Percentiles rank a stretch among this genome's conserved stretches.
phyloP scores from a whole-genome alignment of 2,113 vertebrate species.

The Platysteira castanea region DNA sequence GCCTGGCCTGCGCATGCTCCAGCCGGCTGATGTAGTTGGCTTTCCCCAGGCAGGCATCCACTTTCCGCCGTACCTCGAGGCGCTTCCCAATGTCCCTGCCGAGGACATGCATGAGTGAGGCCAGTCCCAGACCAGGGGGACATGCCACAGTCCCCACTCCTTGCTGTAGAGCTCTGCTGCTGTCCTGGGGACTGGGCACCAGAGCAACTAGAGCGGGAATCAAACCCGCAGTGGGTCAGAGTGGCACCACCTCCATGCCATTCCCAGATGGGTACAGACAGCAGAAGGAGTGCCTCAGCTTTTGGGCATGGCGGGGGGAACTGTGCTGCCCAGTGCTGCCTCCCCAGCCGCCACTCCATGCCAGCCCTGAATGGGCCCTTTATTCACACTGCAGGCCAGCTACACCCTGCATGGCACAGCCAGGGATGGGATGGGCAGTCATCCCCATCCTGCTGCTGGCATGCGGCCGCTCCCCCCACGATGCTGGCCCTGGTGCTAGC shows the following conservation, averaged over 20 bases:
- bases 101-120: not conserved
- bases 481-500: not conserved
- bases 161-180: rapidly evolving
- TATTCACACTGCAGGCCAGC: not conserved
- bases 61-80: slow-evolving; percentile 81
- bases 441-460: not conserved
- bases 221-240: rapidly evolving
- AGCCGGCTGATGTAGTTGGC: slow-evolving; percentile 82
- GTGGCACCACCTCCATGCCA: not conserved
- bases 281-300: not conserved
- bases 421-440: not conserved
- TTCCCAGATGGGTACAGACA: rapidly evolving
- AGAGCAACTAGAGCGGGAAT: not conserved
- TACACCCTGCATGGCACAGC: not conserved
- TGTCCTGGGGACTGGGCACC: not conserved
- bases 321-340: not conserved
- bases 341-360: not conserved
- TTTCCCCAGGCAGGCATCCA: slow-evolving; percentile 83
- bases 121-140: not conserved
- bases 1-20: slow-evolving; percentile 90
- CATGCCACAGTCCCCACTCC: rapidly evolving
- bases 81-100: slow-evolving; percentile 89
- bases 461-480: rapidly evolving
- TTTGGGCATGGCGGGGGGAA: rapidly evolving
- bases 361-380: slow-evolving; percentile 4